These are phyloP conservation scores for Eurois occulta DNA, from an alignment of 2,888 invertebrate genomes.

Conservation along the genomic window DNA sequence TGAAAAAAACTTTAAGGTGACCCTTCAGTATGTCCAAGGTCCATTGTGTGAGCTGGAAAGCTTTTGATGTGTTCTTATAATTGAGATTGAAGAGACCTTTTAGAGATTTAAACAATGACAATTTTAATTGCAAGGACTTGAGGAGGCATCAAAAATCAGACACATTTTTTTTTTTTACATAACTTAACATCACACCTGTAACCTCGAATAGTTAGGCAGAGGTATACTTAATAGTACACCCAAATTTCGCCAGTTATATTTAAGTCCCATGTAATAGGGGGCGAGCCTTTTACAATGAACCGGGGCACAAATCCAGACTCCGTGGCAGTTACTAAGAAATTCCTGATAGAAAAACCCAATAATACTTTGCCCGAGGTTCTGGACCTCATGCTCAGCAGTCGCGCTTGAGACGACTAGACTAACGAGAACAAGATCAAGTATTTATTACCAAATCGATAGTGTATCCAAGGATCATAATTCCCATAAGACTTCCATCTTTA, in stretches of 20 bases:
- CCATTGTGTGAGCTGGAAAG: slow-evolving; percentile 11
- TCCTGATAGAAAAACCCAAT: too few species aligned
- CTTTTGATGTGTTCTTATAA: slow-evolving; percentile 6
- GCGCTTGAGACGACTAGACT: not conserved
- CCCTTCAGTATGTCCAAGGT: slow-evolving; percentile 53
- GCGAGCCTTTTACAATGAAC: too few species aligned
- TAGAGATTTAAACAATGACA: not conserved
- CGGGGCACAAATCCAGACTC: too few species aligned
- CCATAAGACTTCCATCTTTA: slow-evolving; percentile 44
- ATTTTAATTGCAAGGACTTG: not conserved
- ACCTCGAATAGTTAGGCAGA: not conserved
- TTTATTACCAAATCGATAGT: slow-evolving; percentile 6
- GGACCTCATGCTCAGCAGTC: not conserved
- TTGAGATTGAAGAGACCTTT: not conserved
- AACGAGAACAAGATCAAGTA: not conserved
- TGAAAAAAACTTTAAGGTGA: slow-evolving; percentile 56
- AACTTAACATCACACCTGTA: not conserved
- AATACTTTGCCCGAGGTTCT: too few species aligned
- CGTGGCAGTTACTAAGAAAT: too few species aligned
- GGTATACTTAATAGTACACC: too few species aligned
- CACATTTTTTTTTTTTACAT: not conserved
- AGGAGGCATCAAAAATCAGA: not conserved
- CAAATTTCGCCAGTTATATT: too few species aligned
- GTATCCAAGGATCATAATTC: slow-evolving; percentile 12
- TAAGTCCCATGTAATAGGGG: too few species aligned